Conservation (phyloP, 2,113 vertebrate species). For the Neopipo cinnamomea region DNA sequence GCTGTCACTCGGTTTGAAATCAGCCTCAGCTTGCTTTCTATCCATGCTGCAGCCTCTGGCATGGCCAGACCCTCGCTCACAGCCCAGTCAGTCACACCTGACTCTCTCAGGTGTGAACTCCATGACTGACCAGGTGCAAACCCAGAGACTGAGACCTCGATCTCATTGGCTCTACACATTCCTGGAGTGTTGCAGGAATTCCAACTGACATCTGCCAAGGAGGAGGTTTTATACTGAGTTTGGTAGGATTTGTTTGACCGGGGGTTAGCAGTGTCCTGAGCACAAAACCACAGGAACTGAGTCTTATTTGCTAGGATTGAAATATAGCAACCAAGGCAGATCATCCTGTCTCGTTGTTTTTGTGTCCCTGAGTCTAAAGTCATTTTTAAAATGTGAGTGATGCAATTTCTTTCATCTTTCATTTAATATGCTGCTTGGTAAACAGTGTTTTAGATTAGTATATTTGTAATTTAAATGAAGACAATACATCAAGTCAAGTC, state of each 20-base stretch:
- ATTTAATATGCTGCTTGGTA: constrained; percentile 81
- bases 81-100: not conserved
- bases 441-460: constrained; percentile 80
- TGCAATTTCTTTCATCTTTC: constrained; percentile 78
- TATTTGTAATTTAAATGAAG: constrained; percentile 86
- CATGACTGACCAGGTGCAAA: not conserved
- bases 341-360: constrained; percentile 58
- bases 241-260: not conserved
- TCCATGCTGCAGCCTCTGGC: rapidly evolving
- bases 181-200: not conserved
- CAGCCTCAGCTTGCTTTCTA: not conserved
- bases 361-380: constrained; percentile 73
- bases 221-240: constrained; percentile 8
- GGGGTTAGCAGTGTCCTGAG: constrained; percentile 42
- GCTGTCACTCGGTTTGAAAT: not conserved
- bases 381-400: constrained; percentile 79
- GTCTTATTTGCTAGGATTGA: constrained; percentile 62
- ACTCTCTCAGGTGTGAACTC: not conserved
- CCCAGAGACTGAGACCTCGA: not conserved
- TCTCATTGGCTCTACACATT: not conserved
- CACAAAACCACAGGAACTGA: constrained; percentile 56
- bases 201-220: not conserved
- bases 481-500: constrained; percentile 77
- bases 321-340: constrained; percentile 57
- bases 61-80: not conserved